Conservation (phyloP, 37 sponge, comb jelly and placozoan genomes). For the Lycopodina hypogea region DNA sequence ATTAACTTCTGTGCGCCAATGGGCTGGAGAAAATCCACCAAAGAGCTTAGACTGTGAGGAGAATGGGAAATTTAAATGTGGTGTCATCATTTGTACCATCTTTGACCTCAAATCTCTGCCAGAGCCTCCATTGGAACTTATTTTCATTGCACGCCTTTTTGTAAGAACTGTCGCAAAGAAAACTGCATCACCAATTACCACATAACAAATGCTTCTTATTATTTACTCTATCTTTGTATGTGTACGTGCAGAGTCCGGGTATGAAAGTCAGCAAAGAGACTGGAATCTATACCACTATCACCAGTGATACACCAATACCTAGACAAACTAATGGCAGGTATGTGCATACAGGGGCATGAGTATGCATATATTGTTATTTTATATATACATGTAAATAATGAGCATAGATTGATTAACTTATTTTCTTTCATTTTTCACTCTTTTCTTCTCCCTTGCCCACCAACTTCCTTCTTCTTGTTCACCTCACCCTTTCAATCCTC, state of each 20-base stretch:
- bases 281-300: not conserved
- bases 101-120: constrained; percentile 6
- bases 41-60: not conserved
- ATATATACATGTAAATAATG: too few species aligned
- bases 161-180: constrained; percentile 29
- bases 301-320: not conserved
- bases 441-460: not conserved
- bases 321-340: not conserved
- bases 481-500: too few species aligned
- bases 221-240: not conserved
- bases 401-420: too few species aligned
- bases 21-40: constrained; percentile 3
- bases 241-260: constrained; percentile 9
- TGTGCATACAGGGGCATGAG: too few species aligned
- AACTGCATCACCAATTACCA: too few species aligned
- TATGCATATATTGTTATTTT: too few species aligned
- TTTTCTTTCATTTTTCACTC: too few species aligned
- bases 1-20: not conserved
- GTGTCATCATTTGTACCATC: constrained; percentile 26
- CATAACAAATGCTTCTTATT: too few species aligned
- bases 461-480: not conserved
- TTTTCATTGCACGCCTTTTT: constrained; percentile 24
- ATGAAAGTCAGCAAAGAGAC: not conserved
- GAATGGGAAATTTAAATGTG: constrained; percentile 11
- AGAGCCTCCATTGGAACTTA: constrained; percentile 20